Base-by-base conservation (phyloP, 2,888 invertebrate genomes). In the Zygothrica quintamaculata region DNA sequence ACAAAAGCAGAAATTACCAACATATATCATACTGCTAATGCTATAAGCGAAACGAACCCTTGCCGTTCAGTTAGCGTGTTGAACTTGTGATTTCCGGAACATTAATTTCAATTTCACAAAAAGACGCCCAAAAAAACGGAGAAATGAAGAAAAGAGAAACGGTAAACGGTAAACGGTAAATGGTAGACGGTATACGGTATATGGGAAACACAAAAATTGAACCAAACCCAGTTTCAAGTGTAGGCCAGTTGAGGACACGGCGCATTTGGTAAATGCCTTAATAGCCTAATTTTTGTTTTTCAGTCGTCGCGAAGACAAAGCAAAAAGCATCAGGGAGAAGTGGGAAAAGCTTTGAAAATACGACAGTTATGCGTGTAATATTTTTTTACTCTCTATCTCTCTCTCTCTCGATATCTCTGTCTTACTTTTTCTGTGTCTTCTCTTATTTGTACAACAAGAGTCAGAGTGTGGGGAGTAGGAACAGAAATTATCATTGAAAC, bases 51-150 rank as follows among this genome's bases (percentile, higher is more conserved):
- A 88, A 81, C 84, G 74, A 85, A 88, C 84, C 84, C 84, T 88
- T 88, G 78, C 78, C 64, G 46, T 52, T 33, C 47, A 68, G 65
- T 56, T 81, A 79, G 81, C 85, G 86, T 79, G 82, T 65, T 87
- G 77, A 87, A 87, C 86, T 84, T 87, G 88, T 89, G 87, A 88
- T 88, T 88, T 88, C 88, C 88, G 88, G 75, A 77, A 89, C 88
- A 88, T 88, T 88, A 89, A 89, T 86, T 89, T 88, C 85, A 84
- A 81, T 81, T 81, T 84, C 85, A 80, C 51, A 75, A 67, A 74
- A 66, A 74, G 76, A 65, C 76, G 59, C 56, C 76, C 72, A 67
- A 73, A 68, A 22, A 22, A 22, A 2, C n/a, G n/a, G 18, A 3
- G 18, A 68, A 64, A 56, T 47, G 64, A 73, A 57, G 48, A 47